Evolutionary conservation across 1,140 invertebrate genomes (phyloP).

Genomic region (Octopus bimaculoides): DNA sequence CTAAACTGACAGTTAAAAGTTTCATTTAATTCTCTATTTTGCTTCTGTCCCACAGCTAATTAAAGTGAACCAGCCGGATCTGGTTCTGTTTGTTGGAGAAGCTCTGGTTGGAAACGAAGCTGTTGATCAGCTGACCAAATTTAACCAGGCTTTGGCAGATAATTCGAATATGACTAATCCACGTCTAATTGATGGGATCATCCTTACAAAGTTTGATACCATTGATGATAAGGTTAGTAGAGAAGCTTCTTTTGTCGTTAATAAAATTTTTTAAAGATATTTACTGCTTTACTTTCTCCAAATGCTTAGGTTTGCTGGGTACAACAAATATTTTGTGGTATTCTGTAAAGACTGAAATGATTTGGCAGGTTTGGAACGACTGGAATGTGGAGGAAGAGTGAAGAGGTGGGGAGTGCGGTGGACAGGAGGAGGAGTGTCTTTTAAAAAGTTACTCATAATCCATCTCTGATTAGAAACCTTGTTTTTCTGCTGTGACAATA

Average conservation of each 20-base stretch:
- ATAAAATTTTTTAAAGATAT: background rate
- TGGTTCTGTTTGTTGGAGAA: constrained; percentile 98
- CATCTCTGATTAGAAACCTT: no score
- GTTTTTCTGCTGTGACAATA: no score
- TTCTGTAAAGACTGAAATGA: no score
- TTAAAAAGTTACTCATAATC: no score
- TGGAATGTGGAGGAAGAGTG: no score
- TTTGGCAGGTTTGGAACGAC: no score
- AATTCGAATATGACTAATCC: constrained; percentile 66
- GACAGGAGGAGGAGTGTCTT: no score
- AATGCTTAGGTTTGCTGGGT: no score
- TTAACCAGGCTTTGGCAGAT: constrained; percentile 87
- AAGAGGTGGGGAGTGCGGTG: no score
- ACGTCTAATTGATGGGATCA: constrained; percentile 87
- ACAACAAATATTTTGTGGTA: no score
- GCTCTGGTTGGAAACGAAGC: constrained; percentile 99
- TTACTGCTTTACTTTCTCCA: background rate
- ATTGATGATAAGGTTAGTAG: constrained; percentile 91
- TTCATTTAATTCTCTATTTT: no score
- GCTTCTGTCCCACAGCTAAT: constrained; percentile 61
- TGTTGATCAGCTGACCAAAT: constrained; percentile 98
- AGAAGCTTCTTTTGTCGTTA: background rate
- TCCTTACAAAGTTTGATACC: constrained; percentile 98
- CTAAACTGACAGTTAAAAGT: no score
- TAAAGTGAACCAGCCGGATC: constrained; percentile 90